Conservation (phyloP, 2,888 invertebrate species). For the Ectobius pallidus region DNA sequence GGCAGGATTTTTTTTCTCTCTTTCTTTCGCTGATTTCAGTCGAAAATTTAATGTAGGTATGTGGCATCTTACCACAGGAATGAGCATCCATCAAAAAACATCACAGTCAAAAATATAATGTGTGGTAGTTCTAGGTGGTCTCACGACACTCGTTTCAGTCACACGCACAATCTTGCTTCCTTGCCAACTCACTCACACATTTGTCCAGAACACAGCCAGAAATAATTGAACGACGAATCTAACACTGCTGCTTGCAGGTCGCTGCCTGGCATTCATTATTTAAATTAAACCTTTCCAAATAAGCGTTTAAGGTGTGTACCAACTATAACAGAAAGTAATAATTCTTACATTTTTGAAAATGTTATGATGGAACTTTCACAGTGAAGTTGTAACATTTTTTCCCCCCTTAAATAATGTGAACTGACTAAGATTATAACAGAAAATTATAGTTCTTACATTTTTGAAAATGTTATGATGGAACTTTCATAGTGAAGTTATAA, state of each 20-base stretch:
- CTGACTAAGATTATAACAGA: too few species aligned
- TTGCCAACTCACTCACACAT: slow-evolving; percentile 14
- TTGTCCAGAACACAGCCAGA: slow-evolving; percentile 28
- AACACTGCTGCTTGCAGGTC: slow-evolving; percentile 10
- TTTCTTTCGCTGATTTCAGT: slow-evolving; percentile 27
- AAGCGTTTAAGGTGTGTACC: slow-evolving; percentile 17
- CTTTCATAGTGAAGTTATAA: too few species aligned
- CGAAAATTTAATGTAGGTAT: slow-evolving; percentile 28
- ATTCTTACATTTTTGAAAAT: too few species aligned
- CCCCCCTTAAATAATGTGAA: too few species aligned
- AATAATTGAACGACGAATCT: slow-evolving; percentile 21
- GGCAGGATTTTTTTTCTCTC: slow-evolving; percentile 40
- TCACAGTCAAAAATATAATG: slow-evolving; percentile 45
- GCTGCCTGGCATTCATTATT: slow-evolving; percentile 2
- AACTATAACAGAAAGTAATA: slow-evolving; percentile 15
- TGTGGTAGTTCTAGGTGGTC: slow-evolving; percentile 26
- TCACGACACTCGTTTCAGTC: slow-evolving; percentile 3
- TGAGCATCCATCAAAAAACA: slow-evolving; percentile 44
- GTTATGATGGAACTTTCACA: too few species aligned
- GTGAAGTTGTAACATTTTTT: too few species aligned
- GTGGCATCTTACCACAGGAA: slow-evolving; percentile 41
- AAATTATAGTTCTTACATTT: too few species aligned
- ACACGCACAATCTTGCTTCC: slow-evolving; percentile 7
- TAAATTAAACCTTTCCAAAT: slow-evolving; percentile 9
- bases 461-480: too few species aligned